Percentiles rank a stretch among this genome's conserved stretches.
Conservation (phyloP, 2,797 vertebrate genomes). For the Spinus pinus region DNA sequence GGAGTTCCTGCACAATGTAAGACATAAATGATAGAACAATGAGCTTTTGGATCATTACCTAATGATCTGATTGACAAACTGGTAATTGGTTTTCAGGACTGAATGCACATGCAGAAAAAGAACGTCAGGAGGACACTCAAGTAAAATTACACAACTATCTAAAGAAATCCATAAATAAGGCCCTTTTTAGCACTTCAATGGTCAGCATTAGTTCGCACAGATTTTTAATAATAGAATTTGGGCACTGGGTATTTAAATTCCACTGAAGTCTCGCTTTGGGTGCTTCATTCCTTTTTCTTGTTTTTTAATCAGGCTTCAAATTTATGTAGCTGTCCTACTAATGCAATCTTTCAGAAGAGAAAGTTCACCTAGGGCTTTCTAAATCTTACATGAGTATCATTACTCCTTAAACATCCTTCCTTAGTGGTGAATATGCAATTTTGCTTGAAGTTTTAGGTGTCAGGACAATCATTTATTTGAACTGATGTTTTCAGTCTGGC, state of each 20-base stretch:
- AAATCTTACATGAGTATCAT: conserved; percentile 57
- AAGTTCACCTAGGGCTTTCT: conserved; percentile 48
- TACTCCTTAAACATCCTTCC: conserved; percentile 38
- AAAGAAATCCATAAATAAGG: background rate
- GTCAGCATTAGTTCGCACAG: background rate
- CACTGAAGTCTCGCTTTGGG: background rate
- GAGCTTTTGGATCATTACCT: background rate
- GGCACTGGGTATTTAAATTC: background rate
- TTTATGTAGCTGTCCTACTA: conserved; percentile 32
- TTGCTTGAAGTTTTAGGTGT: conserved; percentile 44
- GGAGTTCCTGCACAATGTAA: background rate
- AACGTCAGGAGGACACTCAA: background rate
- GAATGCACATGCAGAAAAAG: background rate
- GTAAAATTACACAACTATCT: background rate
- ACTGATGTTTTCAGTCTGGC: conserved; percentile 24
- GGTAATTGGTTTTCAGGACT: background rate
- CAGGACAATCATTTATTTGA: conserved; percentile 42
- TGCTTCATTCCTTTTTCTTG: background rate
- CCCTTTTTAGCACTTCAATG: background rate
- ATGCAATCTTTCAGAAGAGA: conserved; percentile 6
- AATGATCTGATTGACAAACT: background rate
- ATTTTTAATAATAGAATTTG: background rate
- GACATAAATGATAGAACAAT: background rate
- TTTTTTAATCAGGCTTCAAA: background rate
- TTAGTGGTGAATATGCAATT: conserved; percentile 7